Evolutionary conservation across 2,888 invertebrate genomes (phyloP), one percentile per base, ranked within the genome.

Genomic region (Cataglyphis livida): DNA sequence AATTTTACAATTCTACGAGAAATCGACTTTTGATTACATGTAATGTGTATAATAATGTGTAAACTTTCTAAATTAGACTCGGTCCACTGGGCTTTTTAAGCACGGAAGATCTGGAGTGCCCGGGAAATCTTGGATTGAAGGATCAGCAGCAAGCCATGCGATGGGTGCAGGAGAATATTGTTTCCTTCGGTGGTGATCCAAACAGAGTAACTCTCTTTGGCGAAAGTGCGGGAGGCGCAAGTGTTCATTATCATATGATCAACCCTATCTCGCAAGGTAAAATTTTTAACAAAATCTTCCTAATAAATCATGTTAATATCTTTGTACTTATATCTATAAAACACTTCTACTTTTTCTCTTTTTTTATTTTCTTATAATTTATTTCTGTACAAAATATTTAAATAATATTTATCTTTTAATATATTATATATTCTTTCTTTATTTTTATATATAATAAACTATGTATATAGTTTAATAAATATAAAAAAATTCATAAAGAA

Each of bases 211-310:
- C 97, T 0, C 95, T 97, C 74, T 97, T 97, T 86, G 97, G 97
- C 0, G 96, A 97, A 90, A 97, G 97, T 90, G 97, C 97, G 0
- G 97, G 97, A 4, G 97, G 96, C 0, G 96, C 96, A 0, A 96
- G 96, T 89, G 96, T 96, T 0, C 96, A 97, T 59, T 97, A 96
- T 84, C 97, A 97, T 86, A 97, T 97, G 96, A 94, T 97, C 61
- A 97, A 96, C n/a, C 95, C 95, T 54, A 94, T 95, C 48, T 96
- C 96, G 41, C 93, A 92, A 90, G 96, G 96, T 96, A 93, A 87
- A 79, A 4, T 51, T 12, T 61, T 54, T 32, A 9, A 15, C 12
- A 21, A 70, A 12, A 66, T 65, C 6, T 10, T 10, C 9, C 3
- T 21, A 21, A 18, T 62, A 0, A 35, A 64, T 41, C 0, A 61